These are phyloP conservation scores for Drosophila serrata DNA, from an alignment of 1,140 invertebrate genomes.

Conservation along the genomic window DNA sequence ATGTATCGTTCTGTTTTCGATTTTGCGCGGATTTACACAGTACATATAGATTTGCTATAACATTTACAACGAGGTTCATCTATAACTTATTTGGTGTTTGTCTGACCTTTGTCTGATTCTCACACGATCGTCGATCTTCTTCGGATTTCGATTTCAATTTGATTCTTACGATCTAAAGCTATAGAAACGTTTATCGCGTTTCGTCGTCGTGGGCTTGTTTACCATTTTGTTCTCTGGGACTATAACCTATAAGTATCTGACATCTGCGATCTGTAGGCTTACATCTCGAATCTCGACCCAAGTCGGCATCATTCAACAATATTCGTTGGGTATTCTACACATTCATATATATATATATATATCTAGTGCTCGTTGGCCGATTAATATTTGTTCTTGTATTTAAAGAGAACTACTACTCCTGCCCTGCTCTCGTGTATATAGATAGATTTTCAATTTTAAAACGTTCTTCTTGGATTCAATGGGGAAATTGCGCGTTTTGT, in stretches of 20 bases:
- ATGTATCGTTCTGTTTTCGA: conserved; percentile 15
- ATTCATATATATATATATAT: conserved; percentile 1
- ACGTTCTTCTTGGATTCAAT: conserved; percentile 2
- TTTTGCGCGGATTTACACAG: conserved; percentile 5
- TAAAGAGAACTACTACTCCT: conserved; percentile 15
- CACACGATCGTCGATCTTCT: conserved; percentile 8
- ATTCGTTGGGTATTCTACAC: conserved; percentile 26
- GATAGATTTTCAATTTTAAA: conserved; percentile 18
- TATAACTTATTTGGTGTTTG: conserved; percentile 46
- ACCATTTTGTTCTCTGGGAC: conserved; percentile 35
- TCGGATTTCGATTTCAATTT: conserved; percentile 5
- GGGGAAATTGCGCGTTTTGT: conserved; percentile 13
- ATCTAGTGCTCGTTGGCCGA: conserved; percentile 19
- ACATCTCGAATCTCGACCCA: conserved; percentile 1
- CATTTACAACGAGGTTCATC: conserved; percentile 63
- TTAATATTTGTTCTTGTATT: conserved; percentile 26
- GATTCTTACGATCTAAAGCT: conserved; percentile 55
- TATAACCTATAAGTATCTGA: conserved; percentile 15
- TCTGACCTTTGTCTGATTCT: conserved; percentile 28
- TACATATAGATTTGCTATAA: conserved; percentile 54
- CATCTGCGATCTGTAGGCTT: background rate
- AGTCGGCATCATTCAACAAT: conserved; percentile 31
- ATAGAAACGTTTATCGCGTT: conserved; percentile 38
- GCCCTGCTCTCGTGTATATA: conserved; percentile 13
- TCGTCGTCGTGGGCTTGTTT: conserved; percentile 62